Base-by-base conservation (phyloP, 2,888 invertebrate genomes). In the Orchesella flavescens region DNA sequence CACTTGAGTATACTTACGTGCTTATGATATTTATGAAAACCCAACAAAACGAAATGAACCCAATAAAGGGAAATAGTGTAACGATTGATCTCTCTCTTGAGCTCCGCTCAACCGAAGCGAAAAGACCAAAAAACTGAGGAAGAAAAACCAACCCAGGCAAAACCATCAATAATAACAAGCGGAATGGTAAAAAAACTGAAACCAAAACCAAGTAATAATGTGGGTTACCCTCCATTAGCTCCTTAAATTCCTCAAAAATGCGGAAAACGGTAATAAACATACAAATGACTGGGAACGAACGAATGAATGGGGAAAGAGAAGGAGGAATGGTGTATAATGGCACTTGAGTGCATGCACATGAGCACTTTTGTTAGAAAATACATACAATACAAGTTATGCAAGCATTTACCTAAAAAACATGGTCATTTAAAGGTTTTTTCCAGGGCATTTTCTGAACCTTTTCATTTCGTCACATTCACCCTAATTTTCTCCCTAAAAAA, bases 181-280 rank as follows among this genome's bases (percentile, higher is more conserved):
- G 21, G 57, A 10, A 57, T 57, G 34, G 34, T 34, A 34, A 34
- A 59, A n/a, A 23, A 68, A 76, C 55, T n/a, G 19, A 68, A 72
- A 79, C 43, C 72, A 72, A 65, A 79, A 65, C 69, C 72, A 73
- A 57, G 21, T 66, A 79, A 79, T 79, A 65, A 73, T 75, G 81
- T 82, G 81, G 81, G 81, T 75, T 82, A 82, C 81, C 74, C 75
- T 82, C 75, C 75, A 82, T 82, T 82, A 82, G 81, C 74, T 81
- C 21, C 49, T 13, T 68, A 82, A 82, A 66, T 82, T 53, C 59
- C 71, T 44, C 68, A 66, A 61, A 80, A 74, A 66, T 80, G 66
- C 71, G 74, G 80, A 80, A 73, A 74, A 53, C 63, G 44, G 57
- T 76, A 55, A 75, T 75, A 66, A 75, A 65, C 44, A 75, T 34